Conservation (phyloP, 1,140 invertebrate species). For the Drosophila virilis region DNA sequence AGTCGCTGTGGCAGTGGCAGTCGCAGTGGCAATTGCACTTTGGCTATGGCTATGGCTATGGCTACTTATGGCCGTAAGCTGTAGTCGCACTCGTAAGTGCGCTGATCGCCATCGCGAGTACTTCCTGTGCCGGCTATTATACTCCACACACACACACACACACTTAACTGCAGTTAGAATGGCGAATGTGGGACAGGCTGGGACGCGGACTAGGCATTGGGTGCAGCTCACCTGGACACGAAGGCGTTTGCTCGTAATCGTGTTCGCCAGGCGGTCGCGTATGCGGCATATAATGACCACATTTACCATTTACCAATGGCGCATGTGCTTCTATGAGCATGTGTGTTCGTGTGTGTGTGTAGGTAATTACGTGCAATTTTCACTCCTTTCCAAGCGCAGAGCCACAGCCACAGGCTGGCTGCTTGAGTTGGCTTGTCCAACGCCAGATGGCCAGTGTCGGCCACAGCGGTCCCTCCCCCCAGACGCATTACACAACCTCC, state of each 20-base stretch:
- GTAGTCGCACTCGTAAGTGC: conserved; percentile 59
- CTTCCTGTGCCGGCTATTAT: conserved; percentile 67
- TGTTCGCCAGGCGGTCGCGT: conserved; percentile 55
- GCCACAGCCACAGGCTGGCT: conserved; percentile 51
- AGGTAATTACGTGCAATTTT: conserved; percentile 80
- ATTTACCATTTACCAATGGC: conserved; percentile 76
- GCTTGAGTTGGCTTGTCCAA: conserved; percentile 47
- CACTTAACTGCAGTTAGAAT: conserved; percentile 19
- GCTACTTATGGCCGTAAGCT: conserved; percentile 69
- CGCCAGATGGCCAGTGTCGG: conserved; percentile 47
- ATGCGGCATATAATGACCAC: conserved; percentile 74
- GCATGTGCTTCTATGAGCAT: conserved; percentile 30
- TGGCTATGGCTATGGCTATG: conserved; percentile 31
- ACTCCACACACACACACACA: conserved; percentile 20
- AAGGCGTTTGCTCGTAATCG: conserved; percentile 61
- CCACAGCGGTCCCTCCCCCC: conserved; percentile 38
- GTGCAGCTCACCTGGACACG: conserved; percentile 51
- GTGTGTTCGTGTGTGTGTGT: conserved; percentile 18
- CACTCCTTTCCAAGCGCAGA: conserved; percentile 70
- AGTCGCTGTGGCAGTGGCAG: conserved; percentile 8
- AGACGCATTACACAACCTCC: conserved; percentile 79
- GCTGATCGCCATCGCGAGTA: conserved; percentile 79
- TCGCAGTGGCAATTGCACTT: conserved; percentile 45
- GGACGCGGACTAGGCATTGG: conserved; percentile 48
- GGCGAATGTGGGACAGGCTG: conserved; percentile 43